Base-by-base conservation (phyloP, 2,888 invertebrate species). In the Nemoura dubitans region DNA sequence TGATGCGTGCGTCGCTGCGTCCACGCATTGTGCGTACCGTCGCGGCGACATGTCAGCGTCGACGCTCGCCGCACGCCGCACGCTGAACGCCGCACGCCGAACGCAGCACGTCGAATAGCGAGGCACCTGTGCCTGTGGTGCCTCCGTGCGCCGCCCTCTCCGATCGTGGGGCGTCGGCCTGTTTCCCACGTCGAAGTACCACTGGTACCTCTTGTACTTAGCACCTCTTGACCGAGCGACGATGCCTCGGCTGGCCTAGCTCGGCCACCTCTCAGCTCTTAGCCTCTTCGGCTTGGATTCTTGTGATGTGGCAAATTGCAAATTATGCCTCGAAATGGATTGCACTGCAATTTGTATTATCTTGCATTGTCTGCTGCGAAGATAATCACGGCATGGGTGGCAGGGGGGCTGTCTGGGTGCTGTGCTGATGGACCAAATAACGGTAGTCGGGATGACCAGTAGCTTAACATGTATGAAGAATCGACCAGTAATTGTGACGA, bases 271-370 rank as follows among this genome's bases (percentile, higher is more conserved):
- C 21, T 59, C 59, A 21, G 59, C 59, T 21, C 59, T 59, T 59
- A 3, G 59, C 6, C 59, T 21, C 59, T 59, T 59, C 59, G 59
- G 59, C 59, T 59, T 59, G 6, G 59, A 59, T 59, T 14, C 59
- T 59, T 59, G 59, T 59, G 59, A 59, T 59, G 81, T 81, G 30
- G 81, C 81, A 28, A 81, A 81, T 81, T 81, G 81, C 81, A 81
- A 81, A 81, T 81, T 81, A 81, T 81, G 30, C 81, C 78, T 29
- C 81, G 81, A 81, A 81, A 81, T 81, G 81, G 28, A 81, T 81
- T 81, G 81, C 81, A 28, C 7, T 81, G 81, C 81, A 28, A 81
- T 30, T 81, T 28, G 81, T 30, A 81, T 81, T 81, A 81, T 28
- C 81, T 30, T 30, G 81, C 28, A 81, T 81, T 81, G 81, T 81